Percentiles rank a stretch among this genome's conserved stretches.
Evolutionary conservation across 2,113 vertebrate genomes (phyloP).

Genomic region (Tragelaphus scriptus): DNA sequence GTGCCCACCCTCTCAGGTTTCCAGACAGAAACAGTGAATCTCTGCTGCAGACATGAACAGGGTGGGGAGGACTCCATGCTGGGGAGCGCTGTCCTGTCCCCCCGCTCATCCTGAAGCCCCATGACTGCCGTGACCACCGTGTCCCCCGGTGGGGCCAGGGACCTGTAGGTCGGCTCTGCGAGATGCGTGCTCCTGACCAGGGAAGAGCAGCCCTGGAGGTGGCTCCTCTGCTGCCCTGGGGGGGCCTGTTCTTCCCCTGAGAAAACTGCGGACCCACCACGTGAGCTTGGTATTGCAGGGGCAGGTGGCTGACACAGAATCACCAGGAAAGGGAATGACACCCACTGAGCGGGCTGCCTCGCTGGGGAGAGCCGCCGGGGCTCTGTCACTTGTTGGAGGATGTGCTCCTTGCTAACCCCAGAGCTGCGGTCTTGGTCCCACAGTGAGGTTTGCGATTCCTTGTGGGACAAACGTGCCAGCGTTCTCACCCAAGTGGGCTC

Average conservation of each 20-base stretch:
- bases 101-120: neutral
- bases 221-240: neutral
- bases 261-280: rapidly evolving
- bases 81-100: too few relatives aligned
- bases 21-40: neutral
- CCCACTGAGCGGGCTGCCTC: constrained; percentile 36
- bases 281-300: constrained; percentile 77
- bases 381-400: neutral
- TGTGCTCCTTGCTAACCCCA: rapidly evolving
- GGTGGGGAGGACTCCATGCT: neutral
- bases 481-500: neutral
- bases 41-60: neutral
- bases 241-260: neutral
- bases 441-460: rapidly evolving
- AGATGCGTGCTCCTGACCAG: rapidly evolving
- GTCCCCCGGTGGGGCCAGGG: neutral
- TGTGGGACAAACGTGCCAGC: neutral
- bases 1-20: rapidly evolving
- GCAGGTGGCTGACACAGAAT: constrained; percentile 83
- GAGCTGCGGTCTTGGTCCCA: rapidly evolving
- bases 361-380: neutral
- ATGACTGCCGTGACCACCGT: rapidly evolving
- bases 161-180: neutral
- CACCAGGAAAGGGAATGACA: constrained; percentile 65
- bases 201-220: rapidly evolving